Percentiles rank a stretch among this genome's conserved stretches.
Evolutionary conservation across 1,140 invertebrate genomes (phyloP).

Genomic region (Apocrypta bakeri): DNA sequence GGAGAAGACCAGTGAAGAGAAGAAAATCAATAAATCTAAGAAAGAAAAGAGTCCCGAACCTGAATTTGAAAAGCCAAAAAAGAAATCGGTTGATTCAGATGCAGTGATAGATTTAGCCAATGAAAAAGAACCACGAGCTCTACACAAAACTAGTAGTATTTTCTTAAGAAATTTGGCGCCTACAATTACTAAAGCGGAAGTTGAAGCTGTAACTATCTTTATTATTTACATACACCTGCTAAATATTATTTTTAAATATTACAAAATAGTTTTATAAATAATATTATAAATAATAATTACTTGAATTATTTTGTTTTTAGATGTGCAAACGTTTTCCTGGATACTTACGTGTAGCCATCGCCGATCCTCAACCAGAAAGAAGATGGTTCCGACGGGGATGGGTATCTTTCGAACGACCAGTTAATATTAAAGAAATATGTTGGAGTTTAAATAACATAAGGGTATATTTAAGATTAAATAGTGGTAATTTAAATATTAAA

Average conservation of each 20-base stretch:
- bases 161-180: conserved; percentile 97
- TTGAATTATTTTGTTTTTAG: conserved; percentile 71
- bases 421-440: conserved; percentile 99
- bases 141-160: conserved; percentile 97
- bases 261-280: no score
- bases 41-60: conserved; percentile 59
- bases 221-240: no score
- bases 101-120: conserved; percentile 70
- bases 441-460: conserved; percentile 98
- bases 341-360: conserved; percentile 96
- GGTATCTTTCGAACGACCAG: conserved; percentile 97
- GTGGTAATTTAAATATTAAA: conserved; percentile 31
- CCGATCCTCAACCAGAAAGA: conserved; percentile 96
- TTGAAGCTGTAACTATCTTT: conserved; percentile 86
- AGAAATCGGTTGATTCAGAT: conserved; percentile 64
- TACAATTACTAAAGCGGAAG: conserved; percentile 96
- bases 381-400: conserved; percentile 97
- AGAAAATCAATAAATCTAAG: conserved; percentile 65
- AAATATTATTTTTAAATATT: conserved; percentile 1
- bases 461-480: conserved; percentile 73
- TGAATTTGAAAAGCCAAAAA: conserved; percentile 60
- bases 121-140: conserved; percentile 78
- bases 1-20: conserved; percentile 58
- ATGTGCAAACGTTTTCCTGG: conserved; percentile 96
- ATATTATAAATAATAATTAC: conserved; percentile 26